These are phyloP conservation scores for Melanotaenia pygmaea DNA, from an alignment of 2,797 vertebrate species.

Conservation along the genomic window DNA sequence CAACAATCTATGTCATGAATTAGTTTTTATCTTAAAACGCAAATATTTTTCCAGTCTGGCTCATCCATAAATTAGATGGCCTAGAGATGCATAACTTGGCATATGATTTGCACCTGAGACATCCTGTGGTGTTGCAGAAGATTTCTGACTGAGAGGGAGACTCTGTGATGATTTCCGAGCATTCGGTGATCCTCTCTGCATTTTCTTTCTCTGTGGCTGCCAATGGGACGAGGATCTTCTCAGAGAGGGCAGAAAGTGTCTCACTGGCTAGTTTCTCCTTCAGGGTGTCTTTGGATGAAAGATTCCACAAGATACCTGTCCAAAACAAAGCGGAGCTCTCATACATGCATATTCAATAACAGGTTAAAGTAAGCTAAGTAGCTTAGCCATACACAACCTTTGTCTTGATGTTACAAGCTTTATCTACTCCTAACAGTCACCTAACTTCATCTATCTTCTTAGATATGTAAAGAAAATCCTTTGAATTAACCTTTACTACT, in stretches of 20 bases:
- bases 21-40: not conserved
- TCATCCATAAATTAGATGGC: not conserved
- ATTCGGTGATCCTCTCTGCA: rapidly evolving
- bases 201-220: conserved; percentile 25
- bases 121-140: conserved; percentile 94
- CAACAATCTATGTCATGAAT: not conserved
- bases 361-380: not conserved
- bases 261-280: conserved; percentile 90
- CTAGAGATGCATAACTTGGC: not conserved
- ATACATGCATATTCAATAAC: not conserved
- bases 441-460: not conserved
- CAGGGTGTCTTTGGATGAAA: conserved; percentile 93
- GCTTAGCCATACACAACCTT: not conserved
- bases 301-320: conserved; percentile 96
- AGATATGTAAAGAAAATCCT: no score
- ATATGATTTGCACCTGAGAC: conserved; percentile 86
- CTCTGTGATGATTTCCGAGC: conserved; percentile 71
- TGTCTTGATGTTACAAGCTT: not conserved
- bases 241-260: conserved; percentile 85
- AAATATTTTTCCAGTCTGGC: no score
- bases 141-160: conserved; percentile 89
- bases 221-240: conserved; percentile 87
- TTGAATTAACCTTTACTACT: not conserved
- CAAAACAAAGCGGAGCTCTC: not conserved
- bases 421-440: not conserved